Percentiles rank a stretch among this genome's conserved stretches.
These are phyloP conservation scores for Microcebus murinus DNA, from an alignment of 2,113 vertebrate species.

Conservation along the genomic window DNA sequence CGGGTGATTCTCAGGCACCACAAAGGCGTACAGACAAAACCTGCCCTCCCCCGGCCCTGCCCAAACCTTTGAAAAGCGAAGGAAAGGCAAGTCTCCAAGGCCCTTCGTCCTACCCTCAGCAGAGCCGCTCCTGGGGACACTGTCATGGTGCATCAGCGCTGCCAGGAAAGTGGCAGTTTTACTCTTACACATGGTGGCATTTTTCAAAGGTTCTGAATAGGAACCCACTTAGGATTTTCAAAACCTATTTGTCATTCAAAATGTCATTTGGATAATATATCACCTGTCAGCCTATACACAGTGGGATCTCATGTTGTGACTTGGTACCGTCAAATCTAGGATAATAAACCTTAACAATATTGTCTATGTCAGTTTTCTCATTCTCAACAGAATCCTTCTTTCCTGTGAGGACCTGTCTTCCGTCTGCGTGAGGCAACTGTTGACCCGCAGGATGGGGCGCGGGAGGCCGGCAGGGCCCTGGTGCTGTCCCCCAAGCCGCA, in stretches of 20 bases:
- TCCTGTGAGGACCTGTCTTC: not conserved
- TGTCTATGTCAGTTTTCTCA: not conserved
- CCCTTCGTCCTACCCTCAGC: too few species aligned
- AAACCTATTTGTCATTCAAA: slow-evolving; percentile 53
- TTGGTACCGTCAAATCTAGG: slow-evolving; percentile 6
- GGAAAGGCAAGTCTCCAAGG: not conserved
- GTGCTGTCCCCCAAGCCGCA: too few species aligned
- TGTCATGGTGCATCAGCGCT: not conserved
- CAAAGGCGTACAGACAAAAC: not conserved
- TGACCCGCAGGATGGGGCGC: too few species aligned
- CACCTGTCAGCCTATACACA: not conserved
- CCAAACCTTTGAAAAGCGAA: not conserved
- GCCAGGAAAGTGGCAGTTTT: not conserved
- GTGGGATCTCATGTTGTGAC: slow-evolving; percentile 51
- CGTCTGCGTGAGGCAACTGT: not conserved
- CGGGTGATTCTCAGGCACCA: too few species aligned
- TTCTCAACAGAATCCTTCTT: not conserved
- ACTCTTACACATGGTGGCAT: not conserved
- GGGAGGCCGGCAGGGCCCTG: too few species aligned
- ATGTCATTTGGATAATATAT: not conserved
- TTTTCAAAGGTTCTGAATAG: slow-evolving; percentile 1
- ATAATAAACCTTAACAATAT: slow-evolving; percentile 21
- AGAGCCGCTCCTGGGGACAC: fast-evolving
- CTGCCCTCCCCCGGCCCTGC: not conserved
- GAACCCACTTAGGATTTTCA: not conserved